Percentiles rank a stretch among this genome's conserved stretches.
Conservation (phyloP, 2,797 vertebrate genomes). For the Hafferia zeledoni region DNA sequence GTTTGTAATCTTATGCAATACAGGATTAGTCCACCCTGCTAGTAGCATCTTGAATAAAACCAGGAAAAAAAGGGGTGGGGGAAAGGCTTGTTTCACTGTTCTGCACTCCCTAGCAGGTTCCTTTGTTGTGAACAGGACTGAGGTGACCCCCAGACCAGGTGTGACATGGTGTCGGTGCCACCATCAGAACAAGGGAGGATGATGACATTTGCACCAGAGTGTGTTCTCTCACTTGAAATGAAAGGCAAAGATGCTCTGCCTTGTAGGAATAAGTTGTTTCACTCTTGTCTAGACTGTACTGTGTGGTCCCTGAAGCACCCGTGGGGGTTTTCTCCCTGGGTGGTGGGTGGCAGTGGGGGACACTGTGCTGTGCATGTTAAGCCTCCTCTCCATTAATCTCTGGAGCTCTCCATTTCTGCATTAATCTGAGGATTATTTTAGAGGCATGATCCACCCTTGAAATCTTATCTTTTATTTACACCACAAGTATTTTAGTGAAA, state of each 20-base stretch:
- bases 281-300: not conserved
- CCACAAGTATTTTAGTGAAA: not conserved
- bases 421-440: not conserved
- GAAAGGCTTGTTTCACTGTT: not conserved
- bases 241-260: not conserved
- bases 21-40: not conserved
- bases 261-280: not conserved
- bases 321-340: not conserved
- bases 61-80: rapidly evolving
- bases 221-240: not conserved
- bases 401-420: not conserved
- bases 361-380: not conserved
- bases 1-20: not conserved
- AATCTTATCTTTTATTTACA: not conserved
- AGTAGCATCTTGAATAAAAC: not conserved
- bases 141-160: not conserved
- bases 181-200: not conserved
- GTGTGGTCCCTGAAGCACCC: not conserved
- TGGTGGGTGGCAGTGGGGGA: not conserved
- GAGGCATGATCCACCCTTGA: not conserved
- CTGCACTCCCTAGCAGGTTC: not conserved
- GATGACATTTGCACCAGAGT: not conserved
- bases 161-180: rapidly evolving
- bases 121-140: not conserved
- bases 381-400: not conserved